Percentiles rank a stretch among this genome's conserved stretches.
These are phyloP conservation scores for Rhinoderma darwinii DNA, from an alignment of 2,113 vertebrate genomes.

Conservation along the genomic window DNA sequence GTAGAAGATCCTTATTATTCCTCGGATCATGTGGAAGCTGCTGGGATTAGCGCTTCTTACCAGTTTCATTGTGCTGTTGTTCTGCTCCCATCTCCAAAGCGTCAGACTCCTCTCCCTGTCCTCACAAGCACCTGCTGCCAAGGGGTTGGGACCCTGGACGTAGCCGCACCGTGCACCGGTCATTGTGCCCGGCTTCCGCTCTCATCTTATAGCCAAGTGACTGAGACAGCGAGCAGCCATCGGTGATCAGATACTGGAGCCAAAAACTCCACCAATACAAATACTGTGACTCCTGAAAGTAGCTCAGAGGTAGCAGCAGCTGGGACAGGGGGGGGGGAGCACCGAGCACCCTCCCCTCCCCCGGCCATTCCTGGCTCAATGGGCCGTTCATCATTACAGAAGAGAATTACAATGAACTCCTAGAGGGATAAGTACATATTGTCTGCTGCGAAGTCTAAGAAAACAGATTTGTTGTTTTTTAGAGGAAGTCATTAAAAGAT, in stretches of 20 bases:
- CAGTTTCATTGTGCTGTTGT: constrained; percentile 92
- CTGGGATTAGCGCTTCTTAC: constrained; percentile 68
- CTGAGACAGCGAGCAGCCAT: constrained; percentile 17
- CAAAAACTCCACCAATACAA: constrained; percentile 56
- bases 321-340: constrained; percentile 62
- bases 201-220: background rate
- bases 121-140: constrained; percentile 72
- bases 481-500: background rate
- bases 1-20: background rate
- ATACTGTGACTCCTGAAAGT: constrained; percentile 39
- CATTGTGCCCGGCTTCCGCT: background rate
- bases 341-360: constrained; percentile 62
- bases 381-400: constrained; percentile 64
- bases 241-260: background rate
- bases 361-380: constrained; percentile 67
- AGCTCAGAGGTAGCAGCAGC: constrained; percentile 67
- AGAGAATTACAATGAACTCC: constrained; percentile 71
- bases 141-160: constrained; percentile 16
- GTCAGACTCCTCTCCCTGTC: constrained; percentile 76
- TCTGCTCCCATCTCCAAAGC: constrained; percentile 91
- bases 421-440: constrained; percentile 27
- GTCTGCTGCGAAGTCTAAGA: background rate
- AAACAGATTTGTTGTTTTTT: background rate
- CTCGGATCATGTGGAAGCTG: no score
- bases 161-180: constrained; percentile 41